These are phyloP conservation scores for Scaptodrosophila latifasciaeformis DNA, from an alignment of 2,888 invertebrate genomes.

Conservation along the genomic window DNA sequence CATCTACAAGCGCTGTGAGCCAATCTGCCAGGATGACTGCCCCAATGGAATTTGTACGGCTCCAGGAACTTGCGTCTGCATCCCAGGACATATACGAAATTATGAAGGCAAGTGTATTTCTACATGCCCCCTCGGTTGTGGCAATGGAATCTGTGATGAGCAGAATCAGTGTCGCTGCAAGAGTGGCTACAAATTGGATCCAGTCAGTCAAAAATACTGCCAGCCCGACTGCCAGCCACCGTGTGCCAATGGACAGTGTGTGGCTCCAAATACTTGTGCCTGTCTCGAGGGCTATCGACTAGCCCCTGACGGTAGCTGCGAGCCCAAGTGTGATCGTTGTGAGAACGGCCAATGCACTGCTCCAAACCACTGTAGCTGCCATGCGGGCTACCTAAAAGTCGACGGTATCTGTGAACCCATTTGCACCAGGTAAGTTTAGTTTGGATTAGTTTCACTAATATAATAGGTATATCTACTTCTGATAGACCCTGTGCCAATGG, in stretches of 20 bases:
- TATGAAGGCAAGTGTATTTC: conserved; percentile 77
- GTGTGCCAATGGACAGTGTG: conserved; percentile 63
- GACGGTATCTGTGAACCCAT: conserved; percentile 72
- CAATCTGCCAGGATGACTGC: conserved; percentile 74
- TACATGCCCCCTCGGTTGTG: conserved; percentile 82
- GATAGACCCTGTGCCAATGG: conserved; percentile 69
- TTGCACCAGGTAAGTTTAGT: conserved; percentile 63
- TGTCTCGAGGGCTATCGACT: conserved; percentile 60
- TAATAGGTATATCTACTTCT: not conserved
- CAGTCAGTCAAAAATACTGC: conserved; percentile 63
- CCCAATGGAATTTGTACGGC: conserved; percentile 76
- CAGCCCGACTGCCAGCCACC: conserved; percentile 68
- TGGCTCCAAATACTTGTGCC: conserved; percentile 67
- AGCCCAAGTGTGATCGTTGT: conserved; percentile 74
- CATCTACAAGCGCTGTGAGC: conserved; percentile 72
- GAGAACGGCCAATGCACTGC: conserved; percentile 78
- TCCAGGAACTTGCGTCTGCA: conserved; percentile 76
- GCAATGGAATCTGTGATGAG: conserved; percentile 75
- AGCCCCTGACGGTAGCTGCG: conserved; percentile 62
- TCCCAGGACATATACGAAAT: conserved; percentile 72
- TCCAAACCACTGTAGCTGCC: conserved; percentile 79
- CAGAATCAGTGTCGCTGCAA: conserved; percentile 69
- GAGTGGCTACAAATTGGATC: conserved; percentile 72
- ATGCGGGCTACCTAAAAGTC: conserved; percentile 76
- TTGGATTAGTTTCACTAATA: not conserved